Percentiles rank a stretch among this genome's conserved stretches.
Evolutionary conservation across 2,797 vertebrate species (phyloP).

Genomic region (Muraenolepis orangiensis): DNA sequence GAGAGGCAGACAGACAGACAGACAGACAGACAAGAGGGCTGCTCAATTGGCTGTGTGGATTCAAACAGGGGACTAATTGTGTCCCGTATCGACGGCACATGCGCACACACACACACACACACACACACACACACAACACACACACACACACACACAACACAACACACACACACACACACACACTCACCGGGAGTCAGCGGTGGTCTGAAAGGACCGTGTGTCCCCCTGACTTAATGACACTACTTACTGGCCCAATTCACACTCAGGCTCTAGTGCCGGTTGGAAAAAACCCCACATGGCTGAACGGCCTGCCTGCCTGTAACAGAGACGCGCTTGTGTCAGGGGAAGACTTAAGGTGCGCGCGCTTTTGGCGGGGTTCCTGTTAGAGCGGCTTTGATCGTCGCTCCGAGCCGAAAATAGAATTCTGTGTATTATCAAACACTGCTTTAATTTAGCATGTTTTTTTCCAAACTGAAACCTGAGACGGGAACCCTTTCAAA

Average conservation of each 20-base stretch:
- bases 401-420: constrained; percentile 37
- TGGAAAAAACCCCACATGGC: constrained; percentile 63
- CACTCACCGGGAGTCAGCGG: constrained; percentile 43
- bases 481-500: constrained; percentile 28
- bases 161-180: constrained; percentile 68
- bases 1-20: not conserved
- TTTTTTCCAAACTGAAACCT: constrained; percentile 40
- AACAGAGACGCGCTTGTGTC: constrained; percentile 71
- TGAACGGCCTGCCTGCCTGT: no score
- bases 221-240: constrained; percentile 71
- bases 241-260: constrained; percentile 72
- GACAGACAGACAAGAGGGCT: constrained; percentile 22
- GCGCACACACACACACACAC: constrained; percentile 66
- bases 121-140: constrained; percentile 64
- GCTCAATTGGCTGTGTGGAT: constrained; percentile 41
- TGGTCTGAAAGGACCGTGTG: constrained; percentile 68
- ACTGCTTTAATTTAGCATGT: constrained; percentile 32
- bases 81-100: constrained; percentile 63
- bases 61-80: constrained; percentile 68
- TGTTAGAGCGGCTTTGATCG: constrained; percentile 53
- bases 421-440: constrained; percentile 42
- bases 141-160: no score
- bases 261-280: constrained; percentile 62
- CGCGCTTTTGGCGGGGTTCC: constrained; percentile 29
- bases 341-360: constrained; percentile 36